Percentiles rank a stretch among this genome's conserved stretches.
Conservation (phyloP, 2,888 invertebrate genomes). For the Andrena hattorfiana region DNA sequence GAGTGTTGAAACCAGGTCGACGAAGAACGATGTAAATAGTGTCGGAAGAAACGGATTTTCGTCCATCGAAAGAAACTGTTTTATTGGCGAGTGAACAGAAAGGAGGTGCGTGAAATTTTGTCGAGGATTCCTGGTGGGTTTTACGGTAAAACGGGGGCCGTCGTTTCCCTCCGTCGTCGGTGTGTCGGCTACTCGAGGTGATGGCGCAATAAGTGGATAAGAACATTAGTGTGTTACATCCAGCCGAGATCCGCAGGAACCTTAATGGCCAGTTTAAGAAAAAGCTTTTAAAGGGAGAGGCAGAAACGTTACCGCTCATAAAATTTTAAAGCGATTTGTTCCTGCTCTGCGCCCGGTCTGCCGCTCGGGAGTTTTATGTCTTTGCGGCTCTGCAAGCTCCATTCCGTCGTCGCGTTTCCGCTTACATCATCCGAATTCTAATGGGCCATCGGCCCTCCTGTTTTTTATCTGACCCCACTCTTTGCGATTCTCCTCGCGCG, state of each 20-base stretch:
- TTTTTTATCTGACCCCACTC: not conserved
- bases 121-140: conserved; percentile 5
- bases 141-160: conserved; percentile 34
- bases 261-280: conserved; percentile 78
- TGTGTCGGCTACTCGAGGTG: conserved; percentile 38
- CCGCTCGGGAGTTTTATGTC: conserved; percentile 71
- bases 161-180: conserved; percentile 21
- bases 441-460: conserved; percentile 54
- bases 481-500: not conserved
- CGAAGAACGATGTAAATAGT: not conserved
- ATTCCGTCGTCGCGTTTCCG: conserved; percentile 64
- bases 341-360: conserved; percentile 54
- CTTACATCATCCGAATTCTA: conserved; percentile 73
- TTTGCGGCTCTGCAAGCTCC: conserved; percentile 56
- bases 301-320: conserved; percentile 79
- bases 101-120: conserved; percentile 2
- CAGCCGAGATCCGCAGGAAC: conserved; percentile 68
- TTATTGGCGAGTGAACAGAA: not conserved
- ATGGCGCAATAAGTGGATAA: conserved; percentile 75
- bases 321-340: conserved; percentile 82
- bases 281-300: conserved; percentile 75
- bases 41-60: not conserved
- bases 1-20: not conserved
- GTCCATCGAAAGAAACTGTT: not conserved
- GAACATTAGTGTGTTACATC: conserved; percentile 74